Evolutionary conservation across 1,140 invertebrate species (phyloP), one percentile per base, ranked within the genome.

Genomic region (Hycleus phaleratus): DNA sequence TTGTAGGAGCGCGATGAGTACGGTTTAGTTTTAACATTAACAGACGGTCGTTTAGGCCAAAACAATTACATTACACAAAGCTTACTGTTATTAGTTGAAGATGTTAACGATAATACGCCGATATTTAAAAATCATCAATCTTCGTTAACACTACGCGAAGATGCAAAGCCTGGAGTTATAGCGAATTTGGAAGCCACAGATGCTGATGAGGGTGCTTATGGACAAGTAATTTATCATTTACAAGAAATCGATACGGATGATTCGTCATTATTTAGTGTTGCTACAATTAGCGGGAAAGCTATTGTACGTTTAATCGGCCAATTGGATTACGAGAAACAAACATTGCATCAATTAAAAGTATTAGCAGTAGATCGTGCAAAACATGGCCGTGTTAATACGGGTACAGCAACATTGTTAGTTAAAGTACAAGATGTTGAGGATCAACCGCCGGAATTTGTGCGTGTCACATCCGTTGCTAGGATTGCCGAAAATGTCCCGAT

Each of bases 51-150:
- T 68, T 79, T 93, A 25, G 89, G 88, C 2, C 87, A 91, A 46
- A 88, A 89, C 46, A 92, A 92, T 71, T 94, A 85, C 75, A 88
- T 96, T 55, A 93, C 90, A 3, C 92, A 95, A 76, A 92, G 90
- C 68, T 81, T 95, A 50, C 75, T 95, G 51, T 74, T 95, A 10
- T 77, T 94, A 46, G 90, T 95, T 0, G 91, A 95, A 75, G 93
- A 96, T 73, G 86, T 92, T 7, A 95, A 95, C 67, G 93, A 95
- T 76, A 93, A 93, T 77, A 84, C 85, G 58, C 92, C 93, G 3
- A 81, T 91, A 47, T 95, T 95, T 73, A 84, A 86, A 66, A 86
- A 89, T 9, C 92, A 93, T 75, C 86, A 88, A 58, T 84, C 88
- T 3, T 87, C 90, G 32, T 77, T 95, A 48, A 85, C 82, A 49